Evolutionary conservation across 2,113 vertebrate genomes (phyloP).

Genomic region (Acanthochromis polyacanthus): DNA sequence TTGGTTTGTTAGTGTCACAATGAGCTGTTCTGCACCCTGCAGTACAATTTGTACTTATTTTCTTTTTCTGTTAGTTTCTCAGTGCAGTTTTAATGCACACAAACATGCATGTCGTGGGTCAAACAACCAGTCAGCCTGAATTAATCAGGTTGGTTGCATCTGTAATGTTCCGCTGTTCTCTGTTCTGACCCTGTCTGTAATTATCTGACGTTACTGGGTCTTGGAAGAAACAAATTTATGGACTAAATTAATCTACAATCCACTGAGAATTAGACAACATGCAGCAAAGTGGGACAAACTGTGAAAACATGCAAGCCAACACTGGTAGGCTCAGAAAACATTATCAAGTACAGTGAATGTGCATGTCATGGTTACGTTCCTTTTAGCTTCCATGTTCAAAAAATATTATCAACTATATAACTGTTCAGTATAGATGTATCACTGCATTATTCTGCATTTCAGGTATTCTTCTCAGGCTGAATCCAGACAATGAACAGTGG

Average conservation of each 20-base stretch:
- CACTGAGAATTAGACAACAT: conserved; percentile 8
- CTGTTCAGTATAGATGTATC: background rate
- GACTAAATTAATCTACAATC: conserved; percentile 18
- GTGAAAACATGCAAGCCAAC: background rate
- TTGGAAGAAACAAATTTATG: background rate
- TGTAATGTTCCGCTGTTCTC: conserved; percentile 1
- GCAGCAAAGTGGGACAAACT: conserved; percentile 10
- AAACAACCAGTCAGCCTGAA: conserved; percentile 1
- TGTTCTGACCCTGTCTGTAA: conserved; percentile 5
- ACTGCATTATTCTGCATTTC: background rate
- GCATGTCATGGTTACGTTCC: no score
- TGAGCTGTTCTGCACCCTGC: background rate
- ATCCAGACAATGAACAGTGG: no score
- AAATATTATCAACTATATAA: no score
- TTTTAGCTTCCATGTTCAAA: no score
- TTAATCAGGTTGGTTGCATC: conserved; percentile 11
- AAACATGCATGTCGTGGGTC: background rate
- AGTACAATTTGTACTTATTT: background rate
- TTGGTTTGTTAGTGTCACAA: background rate
- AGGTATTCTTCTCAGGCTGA: no score
- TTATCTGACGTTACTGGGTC: conserved; percentile 1
- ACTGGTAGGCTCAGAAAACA: background rate
- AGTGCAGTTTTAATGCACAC: conserved; percentile 2
- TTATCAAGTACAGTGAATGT: no score
- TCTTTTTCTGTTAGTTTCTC: background rate